Evolutionary conservation across 2,888 invertebrate genomes (phyloP).

Genomic region (Ptilodon capucinus): DNA sequence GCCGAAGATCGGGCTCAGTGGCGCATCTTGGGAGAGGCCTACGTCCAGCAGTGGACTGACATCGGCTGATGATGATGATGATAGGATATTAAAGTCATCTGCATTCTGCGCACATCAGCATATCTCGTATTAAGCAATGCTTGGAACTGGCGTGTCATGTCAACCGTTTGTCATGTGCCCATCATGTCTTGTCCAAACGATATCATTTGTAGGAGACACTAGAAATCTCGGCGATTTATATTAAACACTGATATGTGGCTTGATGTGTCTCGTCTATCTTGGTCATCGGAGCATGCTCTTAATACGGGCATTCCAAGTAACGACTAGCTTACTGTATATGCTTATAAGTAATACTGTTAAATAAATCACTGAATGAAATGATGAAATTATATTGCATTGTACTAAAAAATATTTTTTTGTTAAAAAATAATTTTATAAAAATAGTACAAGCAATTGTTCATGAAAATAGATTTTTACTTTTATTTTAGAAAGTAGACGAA

Average conservation of each 20-base stretch:
- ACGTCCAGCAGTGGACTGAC: too few species aligned
- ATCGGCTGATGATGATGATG: too few species aligned
- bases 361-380: constrained; percentile 19
- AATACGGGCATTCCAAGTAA: constrained; percentile 43
- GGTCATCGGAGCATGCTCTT: constrained; percentile 59
- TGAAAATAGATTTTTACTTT: constrained; percentile 35
- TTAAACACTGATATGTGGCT: constrained; percentile 75
- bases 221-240: constrained; percentile 49
- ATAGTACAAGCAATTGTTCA: constrained; percentile 37
- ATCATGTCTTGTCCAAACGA: constrained; percentile 6
- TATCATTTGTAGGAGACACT: constrained; percentile 46
- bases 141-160: constrained; percentile 3
- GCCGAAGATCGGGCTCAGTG: too few species aligned
- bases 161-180: background rate
- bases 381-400: constrained; percentile 29
- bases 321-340: constrained; percentile 28
- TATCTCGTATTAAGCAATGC: too few species aligned
- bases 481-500: background rate
- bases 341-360: constrained; percentile 23
- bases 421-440: constrained; percentile 37
- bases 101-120: too few species aligned
- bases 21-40: too few species aligned
- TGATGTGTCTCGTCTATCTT: constrained; percentile 78
- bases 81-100: too few species aligned
- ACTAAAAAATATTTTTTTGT: constrained; percentile 28